These are phyloP conservation scores for Drosophila mimetica DNA, from an alignment of 2,888 invertebrate genomes.

Conservation along the genomic window DNA sequence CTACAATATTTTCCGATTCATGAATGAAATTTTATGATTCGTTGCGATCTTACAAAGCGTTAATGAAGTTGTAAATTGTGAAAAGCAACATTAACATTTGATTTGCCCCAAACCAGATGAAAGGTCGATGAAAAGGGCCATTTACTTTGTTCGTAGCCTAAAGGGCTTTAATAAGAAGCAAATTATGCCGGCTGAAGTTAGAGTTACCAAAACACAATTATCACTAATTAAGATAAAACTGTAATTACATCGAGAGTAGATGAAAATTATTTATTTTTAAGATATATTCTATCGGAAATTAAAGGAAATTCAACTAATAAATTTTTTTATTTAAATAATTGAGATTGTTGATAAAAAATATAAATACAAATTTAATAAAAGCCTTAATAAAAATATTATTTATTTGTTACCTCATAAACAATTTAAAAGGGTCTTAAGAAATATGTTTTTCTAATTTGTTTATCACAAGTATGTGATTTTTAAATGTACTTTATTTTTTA, in stretches of 20 bases:
- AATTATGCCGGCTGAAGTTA: background rate
- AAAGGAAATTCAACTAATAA: too few relatives aligned
- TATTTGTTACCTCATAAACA: too few relatives aligned
- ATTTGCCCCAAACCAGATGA: conserved; percentile 1
- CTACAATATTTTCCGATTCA: conserved; percentile 39
- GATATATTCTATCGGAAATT: background rate
- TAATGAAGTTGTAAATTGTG: conserved; percentile 68
- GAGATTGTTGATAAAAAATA: too few relatives aligned
- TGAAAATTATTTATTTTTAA: background rate
- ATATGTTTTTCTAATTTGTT: too few relatives aligned
- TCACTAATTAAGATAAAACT: background rate
- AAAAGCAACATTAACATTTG: conserved; percentile 33
- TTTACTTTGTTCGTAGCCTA: background rate
- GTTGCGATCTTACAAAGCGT: conserved; percentile 43
- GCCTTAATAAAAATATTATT: too few relatives aligned
- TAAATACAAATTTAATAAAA: too few relatives aligned
- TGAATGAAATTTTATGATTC: conserved; percentile 66
- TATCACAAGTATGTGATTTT: too few relatives aligned
- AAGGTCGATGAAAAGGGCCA: background rate
- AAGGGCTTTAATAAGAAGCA: background rate
- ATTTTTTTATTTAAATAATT: too few relatives aligned
- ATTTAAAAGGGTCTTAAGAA: too few relatives aligned
- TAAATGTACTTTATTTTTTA: too few relatives aligned
- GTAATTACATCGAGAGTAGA: background rate
- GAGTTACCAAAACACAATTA: background rate